Evolutionary conservation across 1,140 invertebrate genomes (phyloP).

Genomic region (Bradysia coprophila): DNA sequence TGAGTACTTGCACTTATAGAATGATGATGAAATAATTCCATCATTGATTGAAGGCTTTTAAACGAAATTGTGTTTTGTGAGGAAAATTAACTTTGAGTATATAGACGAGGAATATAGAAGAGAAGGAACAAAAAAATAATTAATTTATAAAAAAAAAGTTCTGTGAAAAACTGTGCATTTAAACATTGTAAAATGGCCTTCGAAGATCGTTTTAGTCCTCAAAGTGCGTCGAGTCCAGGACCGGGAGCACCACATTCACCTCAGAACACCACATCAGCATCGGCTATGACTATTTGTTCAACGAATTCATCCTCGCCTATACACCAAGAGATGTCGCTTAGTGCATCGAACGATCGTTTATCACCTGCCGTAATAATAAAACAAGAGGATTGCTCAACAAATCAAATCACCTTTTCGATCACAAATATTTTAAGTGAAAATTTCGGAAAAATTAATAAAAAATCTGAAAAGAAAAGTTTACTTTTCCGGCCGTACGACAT

Average conservation of each 20-base stretch:
- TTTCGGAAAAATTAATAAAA: slow-evolving; percentile 12
- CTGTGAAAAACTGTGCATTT: no score
- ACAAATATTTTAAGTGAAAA: slow-evolving; percentile 23
- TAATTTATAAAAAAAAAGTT: not conserved
- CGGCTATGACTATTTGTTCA: not conserved
- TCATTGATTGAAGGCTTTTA: no score
- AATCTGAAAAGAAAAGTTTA: not conserved
- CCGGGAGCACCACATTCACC: slow-evolving; percentile 14
- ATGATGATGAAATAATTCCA: no score
- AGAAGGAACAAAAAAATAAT: slow-evolving; percentile 2
- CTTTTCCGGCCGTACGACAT: slow-evolving; percentile 18
- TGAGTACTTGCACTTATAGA: no score
- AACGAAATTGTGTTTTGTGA: slow-evolving; percentile 4
- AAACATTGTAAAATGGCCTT: slow-evolving; percentile 32
- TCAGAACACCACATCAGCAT: slow-evolving; percentile 4
- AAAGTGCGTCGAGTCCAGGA: slow-evolving; percentile 32
- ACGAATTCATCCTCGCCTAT: slow-evolving; percentile 14
- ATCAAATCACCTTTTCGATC: slow-evolving; percentile 22
- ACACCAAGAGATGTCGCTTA: slow-evolving; percentile 7
- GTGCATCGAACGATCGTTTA: not conserved
- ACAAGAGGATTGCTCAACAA: slow-evolving; percentile 3
- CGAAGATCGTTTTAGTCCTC: slow-evolving; percentile 37
- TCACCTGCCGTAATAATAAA: not conserved
- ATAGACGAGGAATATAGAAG: slow-evolving; percentile 1
- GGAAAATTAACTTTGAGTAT: slow-evolving; percentile 4